Base-by-base conservation (phyloP, 2,888 invertebrate species). In the Sceliomorpha sp. region DNA sequence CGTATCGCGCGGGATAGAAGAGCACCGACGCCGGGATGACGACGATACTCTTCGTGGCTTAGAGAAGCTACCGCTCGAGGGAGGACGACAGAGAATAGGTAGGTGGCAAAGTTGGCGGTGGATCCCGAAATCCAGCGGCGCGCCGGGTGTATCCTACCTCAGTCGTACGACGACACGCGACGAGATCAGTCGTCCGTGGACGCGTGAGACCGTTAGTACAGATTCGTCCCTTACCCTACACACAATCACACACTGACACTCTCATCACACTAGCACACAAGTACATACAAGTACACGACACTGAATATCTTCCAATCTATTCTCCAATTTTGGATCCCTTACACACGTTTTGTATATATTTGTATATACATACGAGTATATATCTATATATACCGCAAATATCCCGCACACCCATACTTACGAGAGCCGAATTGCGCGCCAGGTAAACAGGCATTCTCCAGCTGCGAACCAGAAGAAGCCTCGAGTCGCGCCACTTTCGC, bases 111-210 rank as follows among this genome's bases (percentile, higher is more conserved):
- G 68, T 62, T 63, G 62, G 68, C 68, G 62, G 62, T 47, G 60
- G 45, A 60, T 63, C 47, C 59, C 42, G 47, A 69, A 69, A 63
- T 63, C 63, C 48, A 50, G 63, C 55, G 62, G 55, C 62, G 63
- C 69, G 59, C 63, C 59, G 69, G 63, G 56, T 62, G 53, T 55
- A 53, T 53, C 60, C 68, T 56, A 50, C 45, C 62, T 56, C 68
- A 56, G 68, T 68, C 62, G 50, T 56, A 68, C 68, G 68, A 68
- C 62, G 62, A 68, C 56, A 62, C 68, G 68, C 68, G 68, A 60
- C 68, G 56, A 68, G 62, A 68, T 40, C 56, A 56, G 68, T 62
- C 68, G 68, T 62, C 44, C 56, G 68, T 44, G 60, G 53, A 59
- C 59, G 47, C 51, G 66, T 47, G 58, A 58, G 48, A 42, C 59